Evolutionary conservation across 2,797 vertebrate genomes (phyloP).

Genomic region (Pseudochirops cupreus): DNA sequence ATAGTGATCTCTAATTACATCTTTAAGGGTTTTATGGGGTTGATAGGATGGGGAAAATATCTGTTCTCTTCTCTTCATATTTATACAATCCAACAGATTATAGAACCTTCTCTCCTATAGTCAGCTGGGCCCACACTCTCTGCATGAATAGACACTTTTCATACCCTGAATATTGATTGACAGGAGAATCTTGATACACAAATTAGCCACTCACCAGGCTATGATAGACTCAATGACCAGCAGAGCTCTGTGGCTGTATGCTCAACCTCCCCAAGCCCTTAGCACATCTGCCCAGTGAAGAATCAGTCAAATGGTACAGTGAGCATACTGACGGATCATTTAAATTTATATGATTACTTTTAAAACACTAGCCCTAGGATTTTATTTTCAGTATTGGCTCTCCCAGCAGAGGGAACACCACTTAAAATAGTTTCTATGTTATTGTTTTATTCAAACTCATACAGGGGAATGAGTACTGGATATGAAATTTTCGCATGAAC

Average conservation of each 20-base stretch:
- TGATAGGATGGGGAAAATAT: not conserved
- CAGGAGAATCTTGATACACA: slow-evolving; percentile 11
- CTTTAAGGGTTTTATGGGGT: not conserved
- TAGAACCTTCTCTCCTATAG: fast-evolving
- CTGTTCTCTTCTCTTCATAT: not conserved
- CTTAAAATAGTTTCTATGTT: not conserved
- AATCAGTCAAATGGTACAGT: not conserved
- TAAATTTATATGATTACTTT: not conserved
- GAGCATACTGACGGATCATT: not conserved
- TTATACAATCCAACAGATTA: not conserved
- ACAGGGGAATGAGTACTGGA: fast-evolving
- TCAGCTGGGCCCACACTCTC: not conserved
- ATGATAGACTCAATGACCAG: not conserved
- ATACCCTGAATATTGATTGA: not conserved
- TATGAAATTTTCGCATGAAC: not conserved
- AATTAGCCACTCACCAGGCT: not conserved
- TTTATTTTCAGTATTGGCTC: not conserved
- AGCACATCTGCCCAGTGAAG: not conserved
- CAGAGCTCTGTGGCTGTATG: not conserved
- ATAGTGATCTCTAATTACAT: not conserved
- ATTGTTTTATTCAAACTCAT: slow-evolving; percentile 14
- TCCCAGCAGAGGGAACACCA: not conserved
- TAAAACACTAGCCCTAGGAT: not conserved
- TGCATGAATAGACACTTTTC: fast-evolving
- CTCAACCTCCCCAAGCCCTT: not conserved